phyloP scores from a whole-genome alignment of 2,888 invertebrate species.

The Pseudococcus jackbeardsleyi region DNA sequence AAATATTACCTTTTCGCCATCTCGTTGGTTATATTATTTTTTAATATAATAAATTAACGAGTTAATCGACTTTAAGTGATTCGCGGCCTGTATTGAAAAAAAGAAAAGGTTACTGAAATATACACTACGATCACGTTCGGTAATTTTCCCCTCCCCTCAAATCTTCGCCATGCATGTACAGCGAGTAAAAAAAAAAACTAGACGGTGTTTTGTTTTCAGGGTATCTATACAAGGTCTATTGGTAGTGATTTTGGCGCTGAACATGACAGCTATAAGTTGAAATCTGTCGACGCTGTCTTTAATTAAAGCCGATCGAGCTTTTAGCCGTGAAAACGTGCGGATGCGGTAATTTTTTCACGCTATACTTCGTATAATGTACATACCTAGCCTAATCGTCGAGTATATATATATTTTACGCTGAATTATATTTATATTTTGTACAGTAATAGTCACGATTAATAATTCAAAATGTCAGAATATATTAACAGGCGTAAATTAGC shows the following conservation, averaged over 20 bases:
- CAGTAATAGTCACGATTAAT: constrained; percentile 25
- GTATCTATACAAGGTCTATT: background rate
- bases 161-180: background rate
- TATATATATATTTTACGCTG: background rate
- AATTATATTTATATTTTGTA: constrained; percentile 33
- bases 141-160: background rate
- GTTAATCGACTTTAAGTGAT: constrained; percentile 45
- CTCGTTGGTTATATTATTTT: background rate
- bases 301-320: constrained; percentile 8
- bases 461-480: constrained; percentile 50
- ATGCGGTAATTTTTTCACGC: background rate
- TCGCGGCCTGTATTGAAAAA: background rate
- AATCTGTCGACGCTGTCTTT: constrained; percentile 1
- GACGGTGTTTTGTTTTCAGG: background rate
- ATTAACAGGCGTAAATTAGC: constrained; percentile 46
- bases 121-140: background rate
- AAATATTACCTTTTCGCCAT: constrained; percentile 41
- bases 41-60: constrained; percentile 39
- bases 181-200: too few species aligned
- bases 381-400: constrained; percentile 7
- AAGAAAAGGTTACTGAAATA: constrained; percentile 20
- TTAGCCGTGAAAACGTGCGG: background rate
- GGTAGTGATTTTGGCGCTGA: background rate
- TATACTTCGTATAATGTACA: too few species aligned
- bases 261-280: constrained; percentile 1